Percentiles rank a stretch among this genome's conserved stretches.
Evolutionary conservation across 2,797 vertebrate genomes (phyloP).

Genomic region (Iguana delicatissima): DNA sequence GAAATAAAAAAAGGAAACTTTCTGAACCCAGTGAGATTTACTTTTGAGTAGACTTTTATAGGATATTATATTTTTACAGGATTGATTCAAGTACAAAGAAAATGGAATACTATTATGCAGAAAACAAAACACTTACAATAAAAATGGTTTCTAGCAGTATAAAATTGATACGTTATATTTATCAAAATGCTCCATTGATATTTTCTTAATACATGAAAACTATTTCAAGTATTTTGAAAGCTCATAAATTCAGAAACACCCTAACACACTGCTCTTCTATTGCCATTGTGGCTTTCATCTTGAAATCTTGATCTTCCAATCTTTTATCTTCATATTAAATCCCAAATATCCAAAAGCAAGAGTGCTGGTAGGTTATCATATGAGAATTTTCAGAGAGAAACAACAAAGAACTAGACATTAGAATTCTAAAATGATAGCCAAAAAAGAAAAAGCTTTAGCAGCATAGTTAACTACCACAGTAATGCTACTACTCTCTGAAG

Average conservation of each 20-base stretch:
- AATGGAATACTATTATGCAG: not conserved
- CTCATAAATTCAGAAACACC: not conserved
- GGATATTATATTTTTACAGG: not conserved
- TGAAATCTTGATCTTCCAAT: not conserved
- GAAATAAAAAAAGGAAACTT: not conserved
- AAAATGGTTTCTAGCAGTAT: not conserved
- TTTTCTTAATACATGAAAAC: not conserved
- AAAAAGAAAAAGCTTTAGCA: not conserved
- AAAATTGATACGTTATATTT: not conserved
- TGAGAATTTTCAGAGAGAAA: conserved; percentile 44
- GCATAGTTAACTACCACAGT: conserved; percentile 29
- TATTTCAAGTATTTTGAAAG: not conserved
- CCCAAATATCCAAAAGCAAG: conserved; percentile 17
- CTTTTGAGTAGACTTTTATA: not conserved
- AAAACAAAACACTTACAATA: not conserved
- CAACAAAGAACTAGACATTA: conserved; percentile 52
- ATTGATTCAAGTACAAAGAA: not conserved
- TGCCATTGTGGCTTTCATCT: conserved; percentile 8
- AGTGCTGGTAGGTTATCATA: not conserved
- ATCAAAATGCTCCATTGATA: not conserved
- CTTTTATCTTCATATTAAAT: conserved; percentile 12
- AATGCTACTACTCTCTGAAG: conserved; percentile 8
- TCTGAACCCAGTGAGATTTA: too few species aligned
- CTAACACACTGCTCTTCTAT: not conserved
- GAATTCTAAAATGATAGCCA: conserved; percentile 20